A percentile compares a stretch with the other conserved stretches of the same genome.
Conservation (phyloP, 2,797 vertebrate genomes). For the Parauchenoglanis ngamensis region DNA sequence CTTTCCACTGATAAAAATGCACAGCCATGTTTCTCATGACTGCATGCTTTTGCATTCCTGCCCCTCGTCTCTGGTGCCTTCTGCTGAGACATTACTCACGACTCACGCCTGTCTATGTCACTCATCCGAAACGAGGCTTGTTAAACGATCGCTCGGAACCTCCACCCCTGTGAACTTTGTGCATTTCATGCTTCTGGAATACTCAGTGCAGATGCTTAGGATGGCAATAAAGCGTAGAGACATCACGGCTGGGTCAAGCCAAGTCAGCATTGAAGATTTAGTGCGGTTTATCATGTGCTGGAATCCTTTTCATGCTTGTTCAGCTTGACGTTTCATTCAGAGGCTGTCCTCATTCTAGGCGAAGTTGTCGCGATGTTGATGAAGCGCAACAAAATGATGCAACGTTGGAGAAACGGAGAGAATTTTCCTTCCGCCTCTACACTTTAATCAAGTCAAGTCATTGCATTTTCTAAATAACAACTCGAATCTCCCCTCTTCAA, state of each 20-base stretch:
- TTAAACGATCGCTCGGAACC: not conserved
- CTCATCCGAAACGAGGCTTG: conserved; percentile 33
- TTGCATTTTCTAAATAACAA: not conserved
- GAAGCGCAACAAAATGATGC: conserved; percentile 27
- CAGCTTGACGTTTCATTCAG: conserved; percentile 8
- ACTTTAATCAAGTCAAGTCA: not conserved
- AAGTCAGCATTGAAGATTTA: conserved; percentile 24
- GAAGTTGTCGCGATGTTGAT: conserved; percentile 2
- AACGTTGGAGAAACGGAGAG: conserved; percentile 24
- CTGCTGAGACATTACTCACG: not conserved
- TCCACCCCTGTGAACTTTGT: conserved; percentile 21
- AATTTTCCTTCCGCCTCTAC: not conserved
- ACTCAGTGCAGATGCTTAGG: conserved; percentile 17
- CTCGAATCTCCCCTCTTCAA: not conserved
- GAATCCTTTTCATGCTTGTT: conserved; percentile 32
- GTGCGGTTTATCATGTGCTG: not conserved
- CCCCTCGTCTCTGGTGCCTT: not conserved
- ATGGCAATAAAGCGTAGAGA: conserved; percentile 32
- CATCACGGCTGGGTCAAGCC: conserved; percentile 22
- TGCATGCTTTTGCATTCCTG: conserved; percentile 1
- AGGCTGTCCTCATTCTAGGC: not conserved
- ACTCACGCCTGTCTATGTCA: conserved; percentile 45
- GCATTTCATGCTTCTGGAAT: conserved; percentile 34
- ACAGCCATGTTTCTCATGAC: conserved; percentile 43
- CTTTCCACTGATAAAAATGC: conserved; percentile 47